A percentile compares a stretch with the other conserved stretches of the same genome.
Conservation (phyloP, 2,888 invertebrate species). For the Apamea epomidion region DNA sequence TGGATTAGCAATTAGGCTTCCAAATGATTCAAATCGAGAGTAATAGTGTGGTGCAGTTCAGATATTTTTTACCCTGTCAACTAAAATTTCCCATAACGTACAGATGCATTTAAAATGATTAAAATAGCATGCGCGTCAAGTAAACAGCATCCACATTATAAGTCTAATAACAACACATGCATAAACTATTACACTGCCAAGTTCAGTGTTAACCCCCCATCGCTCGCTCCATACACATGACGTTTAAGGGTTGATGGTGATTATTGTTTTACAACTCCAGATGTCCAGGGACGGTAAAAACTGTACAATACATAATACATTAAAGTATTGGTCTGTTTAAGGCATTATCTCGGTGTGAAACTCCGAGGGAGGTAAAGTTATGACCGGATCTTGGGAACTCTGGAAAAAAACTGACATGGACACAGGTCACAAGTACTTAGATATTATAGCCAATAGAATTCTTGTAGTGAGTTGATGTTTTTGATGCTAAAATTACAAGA, state of each 20-base stretch:
- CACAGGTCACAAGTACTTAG: neutral
- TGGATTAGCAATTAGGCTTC: no score
- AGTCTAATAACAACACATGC: neutral
- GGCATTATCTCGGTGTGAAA: constrained; percentile 18
- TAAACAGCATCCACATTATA: neutral
- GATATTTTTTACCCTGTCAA: neutral
- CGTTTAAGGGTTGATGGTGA: constrained; percentile 8
- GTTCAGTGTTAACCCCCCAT: constrained; percentile 8
- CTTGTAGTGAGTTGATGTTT: neutral
- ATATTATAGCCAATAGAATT: neutral
- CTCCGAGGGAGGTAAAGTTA: constrained; percentile 1
- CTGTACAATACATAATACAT: constrained; percentile 12
- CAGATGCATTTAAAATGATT: neutral
- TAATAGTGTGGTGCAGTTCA: no score
- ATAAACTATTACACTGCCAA: neutral
- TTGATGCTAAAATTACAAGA: neutral
- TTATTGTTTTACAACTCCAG: constrained; percentile 33
- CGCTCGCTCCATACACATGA: neutral
- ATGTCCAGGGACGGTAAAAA: constrained; percentile 15
- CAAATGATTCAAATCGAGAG: no score
- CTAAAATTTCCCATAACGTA: neutral
- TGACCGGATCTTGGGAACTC: neutral
- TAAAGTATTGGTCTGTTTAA: neutral
- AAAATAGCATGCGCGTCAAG: neutral
- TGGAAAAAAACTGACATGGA: neutral